Base-by-base conservation (phyloP, 2,113 vertebrate genomes). In the Pedetes capensis region DNA sequence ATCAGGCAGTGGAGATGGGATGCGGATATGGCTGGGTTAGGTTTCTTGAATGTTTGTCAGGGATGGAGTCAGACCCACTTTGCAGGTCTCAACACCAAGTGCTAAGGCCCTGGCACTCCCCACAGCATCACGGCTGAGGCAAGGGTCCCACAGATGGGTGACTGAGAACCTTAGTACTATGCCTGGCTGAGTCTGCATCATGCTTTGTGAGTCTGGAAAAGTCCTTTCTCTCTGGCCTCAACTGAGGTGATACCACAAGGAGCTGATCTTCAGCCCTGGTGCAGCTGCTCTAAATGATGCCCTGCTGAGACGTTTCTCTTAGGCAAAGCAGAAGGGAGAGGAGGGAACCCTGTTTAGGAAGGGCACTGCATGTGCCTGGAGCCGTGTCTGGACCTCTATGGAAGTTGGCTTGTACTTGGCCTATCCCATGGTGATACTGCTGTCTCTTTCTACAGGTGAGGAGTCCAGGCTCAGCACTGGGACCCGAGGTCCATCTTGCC, bases 41-140 rank as follows among this genome's bases (percentile, higher is more conserved):
- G 94, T 98, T 98, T 98, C 98, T 98, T 97, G 97, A 98, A 97
- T 98, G 97, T 97, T 98, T 96, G 92, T 97, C 96, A 85, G 94
- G 97, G 97, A 97, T 97, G 93, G 84, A 97, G 47, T n/a, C 44
- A 66, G 51, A 72, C 53, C 17, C 25, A 86, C 57, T 89, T 87
- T 85, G 72, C 89, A 92, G 69, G 84, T 91, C 75, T 61, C 34
- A 61, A 57, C 37, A 75, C 18, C 47, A 61, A 93, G 44, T 64
- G 39, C 76, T 42, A 37, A 83, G 82, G 2, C 4, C 39, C 39
- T 29, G 1, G 8, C 11, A 20, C 17, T 4, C 5, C 39, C 18
- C 42, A 34, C 8, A 49, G 59, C 16, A 11, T 71, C 37, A 23
- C 23, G 51, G 59, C 49, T 12, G 9, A 23, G 34, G 27, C 6